Conservation (phyloP, 2,113 vertebrate genomes). For the Camelus bactrianus region DNA sequence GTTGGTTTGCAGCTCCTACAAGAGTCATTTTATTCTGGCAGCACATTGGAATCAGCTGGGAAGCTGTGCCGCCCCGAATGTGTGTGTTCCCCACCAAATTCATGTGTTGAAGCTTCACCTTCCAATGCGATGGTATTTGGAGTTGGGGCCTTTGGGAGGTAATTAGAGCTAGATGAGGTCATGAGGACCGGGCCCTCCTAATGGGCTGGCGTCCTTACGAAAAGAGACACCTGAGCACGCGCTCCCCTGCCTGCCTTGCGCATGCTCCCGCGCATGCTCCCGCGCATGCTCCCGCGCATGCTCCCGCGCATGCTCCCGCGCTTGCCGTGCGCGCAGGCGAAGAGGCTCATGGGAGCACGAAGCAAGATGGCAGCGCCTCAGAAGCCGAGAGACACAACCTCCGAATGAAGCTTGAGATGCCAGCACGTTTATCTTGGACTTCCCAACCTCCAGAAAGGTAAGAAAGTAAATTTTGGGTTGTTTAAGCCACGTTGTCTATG, state of each 20-base stretch:
- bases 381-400: not conserved
- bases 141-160: not conserved
- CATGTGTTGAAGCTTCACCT: not conserved
- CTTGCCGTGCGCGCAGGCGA: too few relatives aligned
- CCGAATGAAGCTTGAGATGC: not conserved
- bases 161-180: not conserved
- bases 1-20: not conserved
- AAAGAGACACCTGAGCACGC: rapidly evolving
- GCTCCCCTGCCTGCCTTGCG: not conserved
- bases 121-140: not conserved
- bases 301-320: too few relatives aligned
- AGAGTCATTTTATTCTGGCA: not conserved
- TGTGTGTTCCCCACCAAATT: not conserved
- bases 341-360: not conserved
- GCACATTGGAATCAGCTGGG: not conserved
- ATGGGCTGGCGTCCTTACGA: not conserved
- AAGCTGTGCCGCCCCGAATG: not conserved
- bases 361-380: not conserved
- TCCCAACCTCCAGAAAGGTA: not conserved
- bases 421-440: too few relatives aligned
- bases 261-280: too few relatives aligned
- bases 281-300: too few relatives aligned
- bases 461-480: not conserved
- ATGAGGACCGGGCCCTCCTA: not conserved
- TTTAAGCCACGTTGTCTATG: not conserved